Evolutionary conservation across 1,140 invertebrate species (phyloP).

Genomic region (Drosophila ananassae): DNA sequence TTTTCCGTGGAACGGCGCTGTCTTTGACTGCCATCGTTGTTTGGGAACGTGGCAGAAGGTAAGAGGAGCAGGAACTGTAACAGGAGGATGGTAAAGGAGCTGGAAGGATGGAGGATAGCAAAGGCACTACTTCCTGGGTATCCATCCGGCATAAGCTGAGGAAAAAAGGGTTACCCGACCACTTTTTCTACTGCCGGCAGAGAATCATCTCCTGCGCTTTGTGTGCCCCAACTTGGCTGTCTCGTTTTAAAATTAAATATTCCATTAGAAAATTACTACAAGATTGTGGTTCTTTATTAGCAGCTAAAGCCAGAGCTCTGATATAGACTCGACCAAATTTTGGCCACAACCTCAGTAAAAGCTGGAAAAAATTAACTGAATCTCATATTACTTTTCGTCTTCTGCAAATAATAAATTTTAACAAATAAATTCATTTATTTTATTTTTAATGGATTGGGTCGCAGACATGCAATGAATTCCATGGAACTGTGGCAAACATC

Average conservation of each 20-base stretch:
- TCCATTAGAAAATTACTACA: conserved; percentile 84
- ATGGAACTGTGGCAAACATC: conserved; percentile 35
- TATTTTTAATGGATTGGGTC: conserved; percentile 1
- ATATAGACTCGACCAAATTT: conserved; percentile 52
- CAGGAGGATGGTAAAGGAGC: conserved; percentile 2
- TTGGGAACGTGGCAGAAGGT: conserved; percentile 13
- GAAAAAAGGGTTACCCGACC: conserved; percentile 68
- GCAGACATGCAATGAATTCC: conserved; percentile 29
- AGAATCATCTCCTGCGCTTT: conserved; percentile 50
- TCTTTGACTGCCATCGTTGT: conserved; percentile 58
- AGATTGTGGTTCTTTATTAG: conserved; percentile 75
- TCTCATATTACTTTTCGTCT: background rate
- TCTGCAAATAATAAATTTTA: conserved; percentile 26
- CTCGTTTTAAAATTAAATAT: conserved; percentile 83
- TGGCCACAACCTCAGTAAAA: conserved; percentile 28
- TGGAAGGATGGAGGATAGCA: conserved; percentile 29
- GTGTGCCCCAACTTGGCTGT: conserved; percentile 53
- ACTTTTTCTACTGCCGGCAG: conserved; percentile 58
- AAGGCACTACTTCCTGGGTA: conserved; percentile 78
- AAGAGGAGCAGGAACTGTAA: conserved; percentile 2
- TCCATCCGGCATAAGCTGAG: conserved; percentile 76
- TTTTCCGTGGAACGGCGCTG: conserved; percentile 42
- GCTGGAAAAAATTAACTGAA: conserved; percentile 6
- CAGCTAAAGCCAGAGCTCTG: conserved; percentile 29
- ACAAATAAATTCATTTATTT: background rate